Evolutionary conservation across 2,113 vertebrate genomes (phyloP).

Genomic region (Probosciger aterrimus): DNA sequence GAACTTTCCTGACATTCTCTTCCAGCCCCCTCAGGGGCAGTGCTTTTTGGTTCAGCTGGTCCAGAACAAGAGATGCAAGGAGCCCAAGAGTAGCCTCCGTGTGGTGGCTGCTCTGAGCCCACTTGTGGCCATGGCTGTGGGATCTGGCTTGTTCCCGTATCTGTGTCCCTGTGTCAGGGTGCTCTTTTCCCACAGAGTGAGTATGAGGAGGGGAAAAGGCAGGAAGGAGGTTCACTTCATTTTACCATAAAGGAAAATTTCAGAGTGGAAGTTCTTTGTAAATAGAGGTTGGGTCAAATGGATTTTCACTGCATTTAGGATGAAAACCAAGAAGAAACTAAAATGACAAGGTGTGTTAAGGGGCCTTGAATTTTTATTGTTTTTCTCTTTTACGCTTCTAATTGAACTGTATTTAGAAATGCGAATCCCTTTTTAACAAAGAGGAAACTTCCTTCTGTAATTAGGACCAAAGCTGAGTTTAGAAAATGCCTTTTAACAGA

Average conservation of each 20-base stretch:
- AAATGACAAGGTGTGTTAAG: not conserved
- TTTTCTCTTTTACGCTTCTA: not conserved
- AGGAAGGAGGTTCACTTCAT: not conserved
- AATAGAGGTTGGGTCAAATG: not conserved
- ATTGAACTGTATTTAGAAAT: not conserved
- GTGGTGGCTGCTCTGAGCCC: not conserved
- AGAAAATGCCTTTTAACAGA: not conserved
- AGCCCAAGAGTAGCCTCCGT: not conserved
- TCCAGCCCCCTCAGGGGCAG: not conserved
- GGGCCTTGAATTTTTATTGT: not conserved
- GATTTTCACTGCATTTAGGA: not conserved
- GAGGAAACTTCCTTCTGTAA: not conserved
- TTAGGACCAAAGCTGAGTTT: not conserved
- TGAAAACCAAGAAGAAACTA: not conserved
- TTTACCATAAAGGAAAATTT: not conserved
- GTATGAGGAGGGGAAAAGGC: not conserved
- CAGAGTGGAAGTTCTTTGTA: not conserved
- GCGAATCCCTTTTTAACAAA: not conserved
- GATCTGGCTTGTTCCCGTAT: accelerated
- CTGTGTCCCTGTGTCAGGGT: not conserved
- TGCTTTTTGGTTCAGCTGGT: not conserved
- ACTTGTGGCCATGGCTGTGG: not conserved
- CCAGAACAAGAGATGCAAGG: not conserved
- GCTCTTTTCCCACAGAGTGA: not conserved
- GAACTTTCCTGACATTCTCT: not conserved